These are phyloP conservation scores for Vannuccia rotundouncinata DNA, from an alignment of 2,888 invertebrate species.

Conservation along the genomic window DNA sequence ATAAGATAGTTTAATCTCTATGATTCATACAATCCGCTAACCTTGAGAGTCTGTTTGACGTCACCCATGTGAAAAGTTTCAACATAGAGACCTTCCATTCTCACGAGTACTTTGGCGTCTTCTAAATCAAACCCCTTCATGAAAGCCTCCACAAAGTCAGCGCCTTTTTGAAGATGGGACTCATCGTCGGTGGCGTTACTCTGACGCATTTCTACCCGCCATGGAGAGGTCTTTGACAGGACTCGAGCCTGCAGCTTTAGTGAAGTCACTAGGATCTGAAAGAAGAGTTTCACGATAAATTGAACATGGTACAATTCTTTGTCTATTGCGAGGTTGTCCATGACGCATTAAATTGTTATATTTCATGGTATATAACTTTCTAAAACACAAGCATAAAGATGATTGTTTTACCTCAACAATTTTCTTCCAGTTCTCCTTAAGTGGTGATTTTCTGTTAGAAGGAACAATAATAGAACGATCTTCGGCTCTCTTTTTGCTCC, in stretches of 20 bases:
- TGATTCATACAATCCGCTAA: conserved; percentile 42
- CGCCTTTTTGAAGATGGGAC: conserved; percentile 85
- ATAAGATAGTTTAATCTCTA: not conserved
- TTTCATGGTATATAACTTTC: too few species aligned
- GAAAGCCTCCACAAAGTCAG: conserved; percentile 95
- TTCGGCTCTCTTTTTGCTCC: too few species aligned
- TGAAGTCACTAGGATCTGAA: conserved; percentile 72
- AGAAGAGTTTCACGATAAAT: too few species aligned
- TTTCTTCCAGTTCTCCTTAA: conserved; percentile 93
- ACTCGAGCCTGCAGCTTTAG: conserved; percentile 81
- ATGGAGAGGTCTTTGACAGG: conserved; percentile 77
- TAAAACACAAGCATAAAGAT: too few species aligned
- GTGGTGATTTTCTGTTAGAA: conserved; percentile 79
- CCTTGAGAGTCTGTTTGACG: conserved; percentile 49
- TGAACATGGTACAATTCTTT: too few species aligned
- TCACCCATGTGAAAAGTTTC: conserved; percentile 95
- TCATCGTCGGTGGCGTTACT: conserved; percentile 70
- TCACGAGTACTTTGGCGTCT: conserved; percentile 83
- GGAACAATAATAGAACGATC: conserved; percentile 68
- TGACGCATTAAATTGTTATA: not conserved
- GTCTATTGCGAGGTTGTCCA: too few species aligned
- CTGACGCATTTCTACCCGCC: conserved; percentile 46
- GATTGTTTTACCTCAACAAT: conserved; percentile 58
- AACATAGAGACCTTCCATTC: conserved; percentile 90
- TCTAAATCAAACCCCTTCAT: conserved; percentile 77